Conservation (phyloP, 30 jellyfish, hydroid and myxozoan species). For the Nemopilema nomurai region DNA sequence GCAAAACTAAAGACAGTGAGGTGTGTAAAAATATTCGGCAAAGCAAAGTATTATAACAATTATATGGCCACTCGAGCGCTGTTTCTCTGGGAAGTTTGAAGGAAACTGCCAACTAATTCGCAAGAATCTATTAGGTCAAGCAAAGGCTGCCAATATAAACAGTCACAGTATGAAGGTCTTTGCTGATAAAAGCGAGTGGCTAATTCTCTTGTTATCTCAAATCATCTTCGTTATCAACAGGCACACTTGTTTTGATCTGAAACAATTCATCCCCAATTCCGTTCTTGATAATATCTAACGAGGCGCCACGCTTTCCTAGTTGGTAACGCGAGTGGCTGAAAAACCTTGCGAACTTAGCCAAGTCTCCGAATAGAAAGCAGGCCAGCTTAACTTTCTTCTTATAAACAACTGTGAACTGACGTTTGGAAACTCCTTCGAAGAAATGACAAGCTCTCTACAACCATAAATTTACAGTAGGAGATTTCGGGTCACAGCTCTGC, state of each 20-base stretch:
- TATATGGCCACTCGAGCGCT: not conserved
- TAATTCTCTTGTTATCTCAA: conserved; percentile 34
- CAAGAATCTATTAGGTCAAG: not conserved
- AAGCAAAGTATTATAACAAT: not conserved
- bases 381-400: not conserved
- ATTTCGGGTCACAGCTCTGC: not conserved
- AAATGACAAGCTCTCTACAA: not conserved
- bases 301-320: conserved; percentile 6
- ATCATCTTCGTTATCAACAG: conserved; percentile 11
- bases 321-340: not conserved
- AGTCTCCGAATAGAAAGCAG: not conserved
- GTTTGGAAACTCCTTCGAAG: not conserved
- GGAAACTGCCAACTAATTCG: not conserved
- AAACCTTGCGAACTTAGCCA: not conserved
- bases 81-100: not conserved
- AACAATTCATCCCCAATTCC: not conserved
- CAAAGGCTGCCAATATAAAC: not conserved
- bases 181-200: conserved; percentile 27
- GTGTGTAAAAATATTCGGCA: not conserved
- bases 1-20: not conserved
- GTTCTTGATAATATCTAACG: not conserved
- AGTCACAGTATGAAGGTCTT: conserved; percentile 14
- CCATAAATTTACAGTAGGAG: not conserved
- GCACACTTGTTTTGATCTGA: not conserved
- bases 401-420: not conserved